Conservation (phyloP, 2,797 vertebrate species). For the Enoplosus armatus region DNA sequence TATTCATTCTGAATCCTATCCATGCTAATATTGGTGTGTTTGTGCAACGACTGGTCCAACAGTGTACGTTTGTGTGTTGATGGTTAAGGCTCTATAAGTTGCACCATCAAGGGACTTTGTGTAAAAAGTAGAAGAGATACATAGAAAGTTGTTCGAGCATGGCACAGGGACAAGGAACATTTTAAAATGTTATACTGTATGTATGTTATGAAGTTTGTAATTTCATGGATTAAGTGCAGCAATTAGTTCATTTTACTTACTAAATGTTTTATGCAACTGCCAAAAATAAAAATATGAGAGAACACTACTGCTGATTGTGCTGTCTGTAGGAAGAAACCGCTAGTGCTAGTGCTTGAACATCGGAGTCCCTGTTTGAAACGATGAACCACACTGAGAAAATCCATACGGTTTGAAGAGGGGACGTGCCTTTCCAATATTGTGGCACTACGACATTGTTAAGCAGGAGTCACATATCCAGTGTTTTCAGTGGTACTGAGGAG, state of each 20-base stretch:
- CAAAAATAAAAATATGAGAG: not conserved
- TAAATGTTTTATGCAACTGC: constrained; percentile 13
- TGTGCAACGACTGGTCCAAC: constrained; percentile 25
- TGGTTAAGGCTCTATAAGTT: constrained; percentile 8
- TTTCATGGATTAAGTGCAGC: constrained; percentile 2
- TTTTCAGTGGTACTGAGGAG: constrained; percentile 2
- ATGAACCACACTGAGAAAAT: constrained; percentile 15
- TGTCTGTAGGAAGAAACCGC: not conserved
- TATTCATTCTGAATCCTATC: constrained; percentile 31
- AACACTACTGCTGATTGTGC: not conserved
- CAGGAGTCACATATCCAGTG: constrained; percentile 5
- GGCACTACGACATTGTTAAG: not conserved
- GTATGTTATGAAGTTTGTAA: not conserved
- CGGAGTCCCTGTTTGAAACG: constrained; percentile 5
- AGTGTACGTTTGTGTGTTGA: constrained; percentile 18
- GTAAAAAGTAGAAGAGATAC: constrained; percentile 1
- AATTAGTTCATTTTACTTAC: not conserved
- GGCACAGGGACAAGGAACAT: not conserved
- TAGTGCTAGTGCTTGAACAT: constrained; percentile 4
- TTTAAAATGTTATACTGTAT: constrained; percentile 1
- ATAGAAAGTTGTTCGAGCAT: not conserved
- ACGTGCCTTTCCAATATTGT: not conserved
- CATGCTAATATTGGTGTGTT: constrained; percentile 23
- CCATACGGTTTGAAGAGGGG: not conserved
- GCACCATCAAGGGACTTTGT: constrained; percentile 18